These are phyloP conservation scores for Lacanobia oleracea DNA, from an alignment of 2,888 invertebrate genomes.

Conservation along the genomic window DNA sequence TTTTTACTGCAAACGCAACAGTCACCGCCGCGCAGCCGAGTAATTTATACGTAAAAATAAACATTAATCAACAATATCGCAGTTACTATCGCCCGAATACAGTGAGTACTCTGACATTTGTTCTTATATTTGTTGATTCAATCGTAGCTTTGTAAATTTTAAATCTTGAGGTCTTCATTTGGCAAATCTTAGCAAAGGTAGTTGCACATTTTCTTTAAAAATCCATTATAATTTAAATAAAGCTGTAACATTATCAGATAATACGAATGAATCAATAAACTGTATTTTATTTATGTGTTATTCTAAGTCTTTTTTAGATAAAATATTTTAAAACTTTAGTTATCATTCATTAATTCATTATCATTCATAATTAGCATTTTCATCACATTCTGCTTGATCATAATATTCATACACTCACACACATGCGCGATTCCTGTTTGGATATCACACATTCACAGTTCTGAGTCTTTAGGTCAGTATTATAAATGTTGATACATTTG, in stretches of 20 bases:
- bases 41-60: slow-evolving; percentile 90
- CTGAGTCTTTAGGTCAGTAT: slow-evolving; percentile 60
- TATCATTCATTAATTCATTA: slow-evolving; percentile 71
- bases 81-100: slow-evolving; percentile 87
- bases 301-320: slow-evolving; percentile 48
- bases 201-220: slow-evolving; percentile 17
- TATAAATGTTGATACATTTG: slow-evolving; percentile 53
- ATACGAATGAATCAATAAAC: slow-evolving; percentile 56
- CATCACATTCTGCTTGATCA: slow-evolving; percentile 70
- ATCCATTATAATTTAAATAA: slow-evolving; percentile 18
- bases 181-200: slow-evolving; percentile 2
- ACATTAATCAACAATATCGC: slow-evolving; percentile 88
- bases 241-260: slow-evolving; percentile 26
- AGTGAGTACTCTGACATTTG: slow-evolving; percentile 86
- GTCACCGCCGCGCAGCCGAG: slow-evolving; percentile 89
- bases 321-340: slow-evolving; percentile 56
- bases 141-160: slow-evolving; percentile 80
- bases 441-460: slow-evolving; percentile 62
- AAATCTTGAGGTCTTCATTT: slow-evolving; percentile 32
- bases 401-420: slow-evolving; percentile 67
- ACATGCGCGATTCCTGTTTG: slow-evolving; percentile 64
- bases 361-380: slow-evolving; percentile 73
- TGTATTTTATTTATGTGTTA: slow-evolving; percentile 43
- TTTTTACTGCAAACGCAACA: slow-evolving; percentile 89
- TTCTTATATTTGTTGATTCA: slow-evolving; percentile 78